These are phyloP conservation scores for Melipona beecheii DNA, from an alignment of 2,888 invertebrate species.

Conservation along the genomic window DNA sequence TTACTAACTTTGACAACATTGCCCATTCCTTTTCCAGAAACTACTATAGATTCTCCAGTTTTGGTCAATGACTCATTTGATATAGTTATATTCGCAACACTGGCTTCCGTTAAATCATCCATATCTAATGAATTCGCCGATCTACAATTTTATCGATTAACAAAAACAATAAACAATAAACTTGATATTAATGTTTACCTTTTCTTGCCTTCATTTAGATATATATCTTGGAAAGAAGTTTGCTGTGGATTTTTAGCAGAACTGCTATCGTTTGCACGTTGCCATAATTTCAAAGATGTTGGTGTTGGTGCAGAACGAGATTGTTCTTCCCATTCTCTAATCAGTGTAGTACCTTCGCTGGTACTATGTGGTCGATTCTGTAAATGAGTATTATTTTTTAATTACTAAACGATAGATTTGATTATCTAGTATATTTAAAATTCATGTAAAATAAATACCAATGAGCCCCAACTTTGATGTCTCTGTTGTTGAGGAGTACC, in stretches of 20 bases:
- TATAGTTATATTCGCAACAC: conserved; percentile 82
- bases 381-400: conserved; percentile 10
- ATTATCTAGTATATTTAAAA: conserved; percentile 5
- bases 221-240: conserved; percentile 78
- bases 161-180: background rate
- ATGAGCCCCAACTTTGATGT: conserved; percentile 89
- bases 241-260: conserved; percentile 74
- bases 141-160: conserved; percentile 59
- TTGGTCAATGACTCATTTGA: conserved; percentile 82
- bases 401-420: background rate
- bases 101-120: conserved; percentile 77
- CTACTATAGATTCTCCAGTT: conserved; percentile 81
- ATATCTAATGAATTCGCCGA: conserved; percentile 75
- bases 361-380: conserved; percentile 86
- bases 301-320: conserved; percentile 91
- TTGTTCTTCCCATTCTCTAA: conserved; percentile 89
- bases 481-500: conserved; percentile 85
- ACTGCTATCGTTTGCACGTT: conserved; percentile 75
- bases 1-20: conserved; percentile 80
- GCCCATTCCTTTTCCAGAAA: conserved; percentile 82
- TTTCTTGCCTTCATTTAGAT: conserved; percentile 76
- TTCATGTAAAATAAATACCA: conserved; percentile 81
- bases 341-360: conserved; percentile 86
- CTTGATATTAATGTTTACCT: conserved; percentile 64
- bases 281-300: conserved; percentile 86